phyloP scores from a whole-genome alignment of 2,113 vertebrate genomes.

The Thamnophis sirtalis region DNA sequence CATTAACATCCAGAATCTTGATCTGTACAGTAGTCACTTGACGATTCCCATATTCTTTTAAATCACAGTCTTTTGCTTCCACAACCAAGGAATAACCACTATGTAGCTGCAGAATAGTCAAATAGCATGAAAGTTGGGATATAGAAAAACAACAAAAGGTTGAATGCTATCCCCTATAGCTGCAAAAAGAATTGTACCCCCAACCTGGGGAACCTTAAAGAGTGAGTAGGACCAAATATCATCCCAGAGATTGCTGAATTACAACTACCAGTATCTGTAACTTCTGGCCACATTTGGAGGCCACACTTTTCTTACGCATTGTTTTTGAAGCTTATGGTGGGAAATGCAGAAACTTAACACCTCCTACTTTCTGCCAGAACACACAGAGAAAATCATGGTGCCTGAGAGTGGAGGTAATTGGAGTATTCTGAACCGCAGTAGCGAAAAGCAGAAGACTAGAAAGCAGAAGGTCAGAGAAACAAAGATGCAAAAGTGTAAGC shows the following conservation, averaged over 20 bases:
- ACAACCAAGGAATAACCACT: conserved; percentile 69
- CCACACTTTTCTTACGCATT: not conserved
- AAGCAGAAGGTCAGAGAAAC: not conserved
- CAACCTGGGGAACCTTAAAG: not conserved
- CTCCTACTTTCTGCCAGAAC: not conserved
- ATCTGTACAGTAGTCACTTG: conserved; percentile 65
- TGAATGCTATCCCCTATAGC: not conserved
- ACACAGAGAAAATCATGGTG: not conserved
- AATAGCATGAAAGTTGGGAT: not conserved
- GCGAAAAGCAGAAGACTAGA: too few species aligned
- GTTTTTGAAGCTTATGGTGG: not conserved
- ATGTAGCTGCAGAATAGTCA: conserved; percentile 52
- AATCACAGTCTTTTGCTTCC: conserved; percentile 69
- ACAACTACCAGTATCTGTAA: not conserved
- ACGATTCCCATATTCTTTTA: conserved; percentile 40
- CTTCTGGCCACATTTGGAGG: not conserved
- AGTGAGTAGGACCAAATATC: not conserved
- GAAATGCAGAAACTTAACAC: not conserved
- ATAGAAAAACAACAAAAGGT: not conserved
- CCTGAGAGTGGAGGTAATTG: not conserved
- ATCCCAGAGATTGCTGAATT: not conserved
- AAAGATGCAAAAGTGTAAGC: not conserved
- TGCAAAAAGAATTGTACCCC: not conserved
- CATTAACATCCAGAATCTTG: conserved; percentile 77
- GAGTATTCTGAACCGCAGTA: not conserved